These are phyloP conservation scores for Crax fasciolata DNA, from an alignment of 2,797 vertebrate genomes.

Conservation along the genomic window DNA sequence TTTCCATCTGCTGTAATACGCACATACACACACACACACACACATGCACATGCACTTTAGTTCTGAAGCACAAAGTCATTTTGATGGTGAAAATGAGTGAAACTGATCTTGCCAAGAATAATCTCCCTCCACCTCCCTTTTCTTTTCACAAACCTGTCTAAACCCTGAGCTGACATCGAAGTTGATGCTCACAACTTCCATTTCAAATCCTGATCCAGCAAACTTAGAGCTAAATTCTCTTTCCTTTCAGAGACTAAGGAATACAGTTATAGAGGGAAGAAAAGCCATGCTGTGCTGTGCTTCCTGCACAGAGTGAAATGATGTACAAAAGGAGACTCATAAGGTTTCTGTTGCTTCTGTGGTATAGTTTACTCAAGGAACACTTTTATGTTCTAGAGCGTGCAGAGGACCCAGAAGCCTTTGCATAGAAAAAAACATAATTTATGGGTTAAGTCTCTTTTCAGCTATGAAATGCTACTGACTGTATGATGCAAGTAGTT, in stretches of 20 bases:
- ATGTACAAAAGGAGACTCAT: neutral
- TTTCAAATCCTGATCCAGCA: neutral
- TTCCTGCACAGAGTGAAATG: neutral
- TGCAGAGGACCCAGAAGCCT: neutral
- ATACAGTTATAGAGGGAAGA: neutral
- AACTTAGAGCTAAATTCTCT: neutral
- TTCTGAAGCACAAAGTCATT: slow-evolving; percentile 29
- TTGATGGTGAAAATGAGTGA: slow-evolving; percentile 62
- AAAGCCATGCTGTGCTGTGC: neutral
- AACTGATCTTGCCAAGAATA: slow-evolving; percentile 56
- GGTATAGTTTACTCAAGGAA: neutral
- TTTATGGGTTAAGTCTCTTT: neutral
- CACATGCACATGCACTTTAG: neutral
- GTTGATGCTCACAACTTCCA: slow-evolving; percentile 22
- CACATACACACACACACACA: neutral
- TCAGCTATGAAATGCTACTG: neutral
- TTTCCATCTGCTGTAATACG: slow-evolving; percentile 52
- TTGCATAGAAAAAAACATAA: neutral
- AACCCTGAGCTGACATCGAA: slow-evolving; percentile 12
- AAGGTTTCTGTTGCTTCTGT: neutral
- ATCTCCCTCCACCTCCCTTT: slow-evolving; percentile 23
- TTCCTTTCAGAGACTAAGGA: neutral
- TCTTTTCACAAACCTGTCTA: slow-evolving; percentile 41
- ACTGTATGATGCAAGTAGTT: neutral
- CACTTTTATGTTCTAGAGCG: neutral